Conservation (phyloP, 2,797 vertebrate species). For the Neopelma chrysocephalum region DNA sequence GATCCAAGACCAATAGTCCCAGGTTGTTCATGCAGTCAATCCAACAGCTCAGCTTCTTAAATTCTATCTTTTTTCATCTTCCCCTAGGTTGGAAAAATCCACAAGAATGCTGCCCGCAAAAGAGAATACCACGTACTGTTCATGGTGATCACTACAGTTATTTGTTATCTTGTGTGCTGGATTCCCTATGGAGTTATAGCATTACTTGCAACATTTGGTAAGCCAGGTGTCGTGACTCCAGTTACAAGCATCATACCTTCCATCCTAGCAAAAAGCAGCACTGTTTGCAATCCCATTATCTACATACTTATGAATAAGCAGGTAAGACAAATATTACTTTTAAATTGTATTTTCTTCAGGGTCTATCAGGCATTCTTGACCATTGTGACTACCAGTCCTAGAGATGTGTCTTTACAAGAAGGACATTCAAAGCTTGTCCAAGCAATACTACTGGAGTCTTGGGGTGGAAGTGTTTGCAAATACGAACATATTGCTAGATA, state of each 20-base stretch:
- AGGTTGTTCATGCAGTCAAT: background rate
- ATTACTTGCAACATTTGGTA: slow-evolving; percentile 85
- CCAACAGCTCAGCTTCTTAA: background rate
- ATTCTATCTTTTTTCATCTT: background rate
- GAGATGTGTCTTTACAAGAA: background rate
- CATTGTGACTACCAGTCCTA: background rate
- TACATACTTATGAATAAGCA: slow-evolving; percentile 90
- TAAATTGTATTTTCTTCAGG: background rate
- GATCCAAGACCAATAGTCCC: background rate
- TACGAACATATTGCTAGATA: background rate
- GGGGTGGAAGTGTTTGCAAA: background rate
- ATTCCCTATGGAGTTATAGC: slow-evolving; percentile 85
- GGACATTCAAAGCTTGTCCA: background rate
- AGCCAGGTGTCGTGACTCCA: slow-evolving; percentile 79
- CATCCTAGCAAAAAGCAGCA: slow-evolving; percentile 88
- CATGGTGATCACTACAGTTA: slow-evolving; percentile 84
- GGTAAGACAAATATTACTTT: slow-evolving; percentile 69
- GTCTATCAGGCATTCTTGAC: background rate
- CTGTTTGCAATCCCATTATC: slow-evolving; percentile 87
- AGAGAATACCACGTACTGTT: slow-evolving; percentile 85
- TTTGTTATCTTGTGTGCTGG: slow-evolving; percentile 85
- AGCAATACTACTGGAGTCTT: background rate
- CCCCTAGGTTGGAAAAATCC: slow-evolving; percentile 82
- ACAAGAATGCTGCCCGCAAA: slow-evolving; percentile 79
- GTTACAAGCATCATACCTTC: slow-evolving; percentile 83